phyloP scores from a whole-genome alignment of 2,113 vertebrate species.

The Equus przewalskii region DNA sequence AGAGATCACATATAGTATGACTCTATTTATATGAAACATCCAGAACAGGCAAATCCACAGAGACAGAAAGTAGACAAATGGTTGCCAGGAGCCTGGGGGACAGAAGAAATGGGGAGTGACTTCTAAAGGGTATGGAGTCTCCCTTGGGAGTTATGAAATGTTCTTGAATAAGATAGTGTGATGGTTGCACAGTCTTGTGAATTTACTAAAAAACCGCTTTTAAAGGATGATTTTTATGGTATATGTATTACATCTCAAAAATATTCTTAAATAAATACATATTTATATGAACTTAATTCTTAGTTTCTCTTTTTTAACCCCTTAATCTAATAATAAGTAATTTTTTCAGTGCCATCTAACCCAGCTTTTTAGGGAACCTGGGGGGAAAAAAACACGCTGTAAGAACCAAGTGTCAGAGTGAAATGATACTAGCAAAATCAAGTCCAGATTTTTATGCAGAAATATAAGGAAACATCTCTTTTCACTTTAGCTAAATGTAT shows the following conservation, averaged over 20 bases:
- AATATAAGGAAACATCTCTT: neutral
- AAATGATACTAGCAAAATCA: neutral
- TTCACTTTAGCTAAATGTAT: neutral
- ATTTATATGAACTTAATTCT: neutral
- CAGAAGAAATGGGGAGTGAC: rapidly evolving
- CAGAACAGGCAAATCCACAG: rapidly evolving
- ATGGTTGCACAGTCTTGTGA: neutral
- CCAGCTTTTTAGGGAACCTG: neutral
- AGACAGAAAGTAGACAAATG: rapidly evolving
- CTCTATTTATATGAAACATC: rapidly evolving
- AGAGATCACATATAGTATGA: rapidly evolving
- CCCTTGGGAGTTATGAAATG: neutral
- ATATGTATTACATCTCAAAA: neutral
- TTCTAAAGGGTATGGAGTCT: rapidly evolving
- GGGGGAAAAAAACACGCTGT: rapidly evolving
- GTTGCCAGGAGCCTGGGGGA: neutral
- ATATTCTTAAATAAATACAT: neutral
- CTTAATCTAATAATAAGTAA: neutral
- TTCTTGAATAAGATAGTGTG: no score
- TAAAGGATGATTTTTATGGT: no score
- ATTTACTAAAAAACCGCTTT: rapidly evolving
- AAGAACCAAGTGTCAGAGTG: no score
- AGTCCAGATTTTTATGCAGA: neutral
- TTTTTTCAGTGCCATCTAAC: neutral
- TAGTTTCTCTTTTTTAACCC: neutral